Evolutionary conservation across 2,888 invertebrate genomes (phyloP), one percentile per base, ranked within the genome.

Genomic region (Sinotaia quadrata): DNA sequence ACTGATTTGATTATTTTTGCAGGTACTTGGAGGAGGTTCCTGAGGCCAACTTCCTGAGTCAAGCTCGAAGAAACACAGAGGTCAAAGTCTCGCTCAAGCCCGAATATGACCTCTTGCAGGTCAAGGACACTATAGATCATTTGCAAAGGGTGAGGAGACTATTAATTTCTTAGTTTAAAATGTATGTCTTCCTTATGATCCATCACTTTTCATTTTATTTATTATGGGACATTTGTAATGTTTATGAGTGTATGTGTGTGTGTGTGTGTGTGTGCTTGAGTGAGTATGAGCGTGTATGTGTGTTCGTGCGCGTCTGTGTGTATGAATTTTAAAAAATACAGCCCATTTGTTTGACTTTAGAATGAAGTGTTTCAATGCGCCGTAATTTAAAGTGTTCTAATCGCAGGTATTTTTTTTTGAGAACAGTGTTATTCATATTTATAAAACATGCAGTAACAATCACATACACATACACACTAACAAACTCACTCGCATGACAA

Each of bases 1-100:
- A n/a, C n/a, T n/a, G n/a, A n/a, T n/a, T n/a, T n/a, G n/a, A n/a
- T n/a, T 65, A 29, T 65, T 24, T 67, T 15, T 49, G 12, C 63
- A 73, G 72, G 51, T 73, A 73, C 57, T 69, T 67, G 67, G 24
- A 68, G 18, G 31, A 65, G 5, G 72, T 73, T n/a, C 69, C 72
- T 0, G 72, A 73, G 49, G 69, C 65, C 27, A 69, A 68, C 56
- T 69, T 68, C 36, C 63, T 73, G 34, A 60, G 67, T 41, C 72
- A 73, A 36, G 69, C 57, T 7, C 52, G 67, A 47, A 44, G 49
- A 7, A 73, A 73, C 57, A 21, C 29, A 3, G 72, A 73, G 68
- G 69, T 73, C 47, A 69, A 44, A 51, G 63, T 73, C 59, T 59
- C 59, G n/a, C 51, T 72, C 7, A 41, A 60, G n/a, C 63, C 68